Base-by-base conservation (phyloP, 2,113 vertebrate species). In the Embiotoca jacksoni region DNA sequence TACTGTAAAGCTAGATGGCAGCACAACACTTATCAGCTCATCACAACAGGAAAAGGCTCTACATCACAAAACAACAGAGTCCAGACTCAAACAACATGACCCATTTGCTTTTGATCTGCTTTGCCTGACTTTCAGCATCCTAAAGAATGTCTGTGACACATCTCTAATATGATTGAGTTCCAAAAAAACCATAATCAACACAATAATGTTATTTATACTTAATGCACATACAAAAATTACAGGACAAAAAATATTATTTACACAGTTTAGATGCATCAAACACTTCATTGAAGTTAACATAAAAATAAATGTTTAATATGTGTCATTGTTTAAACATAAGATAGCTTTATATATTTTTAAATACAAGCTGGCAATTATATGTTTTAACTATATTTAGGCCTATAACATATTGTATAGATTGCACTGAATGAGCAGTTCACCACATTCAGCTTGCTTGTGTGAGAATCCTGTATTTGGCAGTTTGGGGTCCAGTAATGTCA, bases 1-100 rank as follows among this genome's bases (percentile, higher is more conserved):
- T 0, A 3, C 9, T 65, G 8, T 52, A 33, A 78, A 82, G 82
- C 89, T 91, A 93, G 92, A 84, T 91, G 90, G 90, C 89, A 89
- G 89, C 88, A 92, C 36, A 87, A 4, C 68, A 44, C 90, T 75
- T 63, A 35, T 68, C 15, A n/a, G 8, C 39, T 32, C 35, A 15
- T 53, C 39, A 2, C 58, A 16, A 57, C n/a, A 49, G n/a, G 16
- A 44, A 46, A 4, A 80, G 14, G 7, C 41, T 59, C 47, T 74
- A n/a, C 59, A 36, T 69, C 66, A 50, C 49, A 8, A 7, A 2
- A 11, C 4, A 44, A 55, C 53, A 37, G 3, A 23, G 37, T 57
- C 60, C 4, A 7, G 11, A 30, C 50, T 57, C 10, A 13, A 13
- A 44, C 8, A 1, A 44, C 2, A 13, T 13, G 6, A 44, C 10